phyloP scores from a whole-genome alignment of 2,797 vertebrate species.

The Agapornis canus region DNA sequence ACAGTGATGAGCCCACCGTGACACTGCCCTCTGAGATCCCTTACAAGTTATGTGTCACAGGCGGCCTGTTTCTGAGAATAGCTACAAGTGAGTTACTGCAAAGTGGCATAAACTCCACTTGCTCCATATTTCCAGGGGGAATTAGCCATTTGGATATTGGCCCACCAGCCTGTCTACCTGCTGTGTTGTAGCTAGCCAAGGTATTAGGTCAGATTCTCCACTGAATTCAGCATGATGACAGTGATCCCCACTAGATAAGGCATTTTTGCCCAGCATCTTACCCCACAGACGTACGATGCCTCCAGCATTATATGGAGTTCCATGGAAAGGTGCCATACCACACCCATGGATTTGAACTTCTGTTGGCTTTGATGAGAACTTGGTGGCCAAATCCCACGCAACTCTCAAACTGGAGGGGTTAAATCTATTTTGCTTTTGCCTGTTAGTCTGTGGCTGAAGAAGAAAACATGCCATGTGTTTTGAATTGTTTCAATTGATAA shows the following conservation, averaged over 20 bases:
- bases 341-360: conserved; percentile 27
- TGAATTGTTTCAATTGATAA: conserved; percentile 57
- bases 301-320: background rate
- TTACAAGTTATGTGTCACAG: background rate
- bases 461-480: conserved; percentile 44
- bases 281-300: background rate
- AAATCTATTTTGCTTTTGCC: background rate
- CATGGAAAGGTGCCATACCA: background rate
- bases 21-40: background rate
- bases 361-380: conserved; percentile 1
- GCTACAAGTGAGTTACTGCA: background rate
- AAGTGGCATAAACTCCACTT: background rate
- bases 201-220: background rate
- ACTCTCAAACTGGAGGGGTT: conserved; percentile 15
- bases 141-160: background rate
- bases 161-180: background rate
- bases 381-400: conserved; percentile 12
- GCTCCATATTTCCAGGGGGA: background rate
- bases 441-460: conserved; percentile 11
- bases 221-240: background rate
- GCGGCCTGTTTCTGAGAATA: background rate
- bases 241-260: background rate
- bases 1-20: background rate
- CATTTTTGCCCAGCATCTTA: background rate
- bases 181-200: background rate